Evolutionary conservation across 35 echinoderm and acorn worm genomes (phyloP), one percentile per base, ranked within the genome.

Genomic region (Holothuria glaberrima): DNA sequence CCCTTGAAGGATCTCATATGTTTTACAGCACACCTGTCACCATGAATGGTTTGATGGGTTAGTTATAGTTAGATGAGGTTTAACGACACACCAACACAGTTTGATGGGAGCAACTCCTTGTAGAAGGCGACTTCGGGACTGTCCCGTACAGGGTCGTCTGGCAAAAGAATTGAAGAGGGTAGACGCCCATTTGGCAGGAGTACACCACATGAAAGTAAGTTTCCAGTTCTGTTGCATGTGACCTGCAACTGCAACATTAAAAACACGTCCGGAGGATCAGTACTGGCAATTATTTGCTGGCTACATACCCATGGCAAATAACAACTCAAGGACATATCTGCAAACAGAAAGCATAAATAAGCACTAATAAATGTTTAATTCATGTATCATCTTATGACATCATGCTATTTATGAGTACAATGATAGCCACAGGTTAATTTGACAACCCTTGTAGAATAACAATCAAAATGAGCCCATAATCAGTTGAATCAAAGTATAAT

Each of bases 141-240:
- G 68, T 72, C 68, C 68, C 30, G 30, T 72, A 33, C 27, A 17
- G 9, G 68, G n/a, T 29, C 30, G 27, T 32, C 68, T 27, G 26
- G 68, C 68, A 72, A 72, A 30, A 30, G 22, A 27, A 3, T 32
- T 72, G 68, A 72, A 72, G 68, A 72, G 68, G 68, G 30, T 72
- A 16, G 68, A 72, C 16, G n/a, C 7, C 30, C 68, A 72, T 72
- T 27, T 72, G 22, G 68, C 68, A 25, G 2, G 7, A 31, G 68
- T 72, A 26, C 32, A 72, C 16, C 22, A 72, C 30, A 22, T 72
- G 24, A 73, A 73, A 12, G 69, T 73, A 33, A 73, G 69, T 73
- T 66, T 66, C 63, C 20, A 66, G 28, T 66, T 29, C 44, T 10
- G 10, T 46, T 66, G 7, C 28, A n/a, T n/a, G n/a, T 25, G 28